A percentile compares a stretch with the other conserved stretches of the same genome.
phyloP scores from a whole-genome alignment of 2,113 vertebrate genomes.

The Cranoglanis bouderius region DNA sequence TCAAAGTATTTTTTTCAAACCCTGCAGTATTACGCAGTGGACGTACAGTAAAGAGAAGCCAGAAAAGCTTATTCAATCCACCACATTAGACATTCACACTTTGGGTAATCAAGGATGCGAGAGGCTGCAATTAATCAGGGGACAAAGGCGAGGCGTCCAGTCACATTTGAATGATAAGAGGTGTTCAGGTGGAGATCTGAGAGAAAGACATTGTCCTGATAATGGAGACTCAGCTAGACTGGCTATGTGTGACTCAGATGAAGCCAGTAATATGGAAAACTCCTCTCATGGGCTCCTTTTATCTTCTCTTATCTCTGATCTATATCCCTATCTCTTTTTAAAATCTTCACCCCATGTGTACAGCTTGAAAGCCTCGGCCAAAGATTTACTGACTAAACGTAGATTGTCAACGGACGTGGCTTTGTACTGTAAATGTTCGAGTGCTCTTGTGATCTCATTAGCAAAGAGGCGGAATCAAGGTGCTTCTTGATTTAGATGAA shows the following conservation, averaged over 20 bases:
- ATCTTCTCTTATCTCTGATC: constrained; percentile 38
- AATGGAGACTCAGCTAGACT: constrained; percentile 46
- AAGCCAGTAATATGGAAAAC: constrained; percentile 53
- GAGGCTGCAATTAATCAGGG: constrained; percentile 50
- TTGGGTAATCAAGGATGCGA: constrained; percentile 38
- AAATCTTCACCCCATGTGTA: constrained; percentile 7
- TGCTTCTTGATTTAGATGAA: background rate
- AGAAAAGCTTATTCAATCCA: constrained; percentile 35
- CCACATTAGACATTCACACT: constrained; percentile 40
- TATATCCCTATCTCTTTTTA: constrained; percentile 29
- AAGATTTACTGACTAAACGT: background rate
- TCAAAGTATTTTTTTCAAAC: background rate
- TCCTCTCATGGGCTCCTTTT: constrained; percentile 43
- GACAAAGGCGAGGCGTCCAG: constrained; percentile 66
- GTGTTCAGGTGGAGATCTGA: constrained; percentile 59
- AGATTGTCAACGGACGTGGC: background rate
- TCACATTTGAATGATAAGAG: constrained; percentile 72
- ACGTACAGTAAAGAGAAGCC: background rate
- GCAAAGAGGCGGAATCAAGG: background rate
- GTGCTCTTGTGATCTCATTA: background rate
- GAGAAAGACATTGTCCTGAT: constrained; percentile 63
- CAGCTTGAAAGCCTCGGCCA: constrained; percentile 28
- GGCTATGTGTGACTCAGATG: constrained; percentile 13
- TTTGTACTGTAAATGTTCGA: background rate
- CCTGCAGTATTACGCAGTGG: background rate